Evolutionary conservation across 2,888 invertebrate genomes (phyloP).

Genomic region (Caenorhabditis sp.): DNA sequence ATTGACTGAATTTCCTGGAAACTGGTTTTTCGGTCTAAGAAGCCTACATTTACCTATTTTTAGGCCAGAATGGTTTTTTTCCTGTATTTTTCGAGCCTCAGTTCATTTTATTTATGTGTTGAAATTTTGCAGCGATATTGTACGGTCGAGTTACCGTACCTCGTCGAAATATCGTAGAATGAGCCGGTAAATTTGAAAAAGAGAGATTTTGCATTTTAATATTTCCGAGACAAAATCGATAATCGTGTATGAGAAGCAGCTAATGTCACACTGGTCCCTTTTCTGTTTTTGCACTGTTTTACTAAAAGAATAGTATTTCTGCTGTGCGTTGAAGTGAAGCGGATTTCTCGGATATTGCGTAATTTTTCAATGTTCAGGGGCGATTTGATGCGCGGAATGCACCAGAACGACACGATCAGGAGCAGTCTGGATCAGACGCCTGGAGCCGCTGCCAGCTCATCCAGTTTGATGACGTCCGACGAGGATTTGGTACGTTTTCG

Average conservation of each 20-base stretch:
- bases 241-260: no score
- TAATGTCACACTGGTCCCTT: background rate
- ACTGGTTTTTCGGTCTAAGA: no score
- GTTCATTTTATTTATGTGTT: no score
- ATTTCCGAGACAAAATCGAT: background rate
- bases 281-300: constrained; percentile 8
- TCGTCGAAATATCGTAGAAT: constrained; percentile 57
- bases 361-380: constrained; percentile 55
- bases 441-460: constrained; percentile 26
- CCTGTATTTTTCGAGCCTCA: background rate
- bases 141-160: constrained; percentile 56
- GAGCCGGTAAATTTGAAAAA: constrained; percentile 44
- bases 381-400: constrained; percentile 66
- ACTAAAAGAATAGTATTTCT: no score
- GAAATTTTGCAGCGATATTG: constrained; percentile 39
- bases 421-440: constrained; percentile 46
- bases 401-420: constrained; percentile 61
- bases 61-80: background rate
- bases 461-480: constrained; percentile 47
- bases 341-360: background rate
- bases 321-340: no score
- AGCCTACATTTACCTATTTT: background rate
- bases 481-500: constrained; percentile 41
- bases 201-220: background rate
- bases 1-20: no score